Evolutionary conservation across 2,113 vertebrate species (phyloP).

Genomic region (Tenebrosternarchus preto): DNA sequence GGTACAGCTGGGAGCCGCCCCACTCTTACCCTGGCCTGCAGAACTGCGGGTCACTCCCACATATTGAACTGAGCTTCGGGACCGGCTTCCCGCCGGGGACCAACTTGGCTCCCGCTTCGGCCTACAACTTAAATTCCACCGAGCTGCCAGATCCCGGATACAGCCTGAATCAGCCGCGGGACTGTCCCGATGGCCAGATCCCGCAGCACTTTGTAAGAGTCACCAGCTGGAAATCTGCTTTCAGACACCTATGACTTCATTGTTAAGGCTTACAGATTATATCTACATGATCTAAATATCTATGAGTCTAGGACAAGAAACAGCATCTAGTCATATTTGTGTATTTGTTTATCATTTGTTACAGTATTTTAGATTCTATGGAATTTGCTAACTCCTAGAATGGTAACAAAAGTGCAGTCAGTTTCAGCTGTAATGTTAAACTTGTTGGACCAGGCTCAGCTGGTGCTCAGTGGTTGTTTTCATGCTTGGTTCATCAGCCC

Average conservation of each 20-base stretch:
- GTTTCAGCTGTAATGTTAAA: not conserved
- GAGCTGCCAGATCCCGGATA: constrained; percentile 56
- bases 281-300: no score
- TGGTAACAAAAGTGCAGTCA: no score
- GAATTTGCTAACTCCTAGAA: no score
- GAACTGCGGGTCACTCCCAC: constrained; percentile 41
- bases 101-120: constrained; percentile 40
- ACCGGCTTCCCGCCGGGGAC: constrained; percentile 27
- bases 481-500: constrained; percentile 17
- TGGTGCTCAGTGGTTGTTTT: not conserved
- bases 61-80: constrained; percentile 54
- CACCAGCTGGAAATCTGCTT: no score
- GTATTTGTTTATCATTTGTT: not conserved
- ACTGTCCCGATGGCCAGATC: constrained; percentile 47
- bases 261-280: no score
- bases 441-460: not conserved
- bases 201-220: constrained; percentile 63
- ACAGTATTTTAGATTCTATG: not conserved
- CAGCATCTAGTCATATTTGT: no score
- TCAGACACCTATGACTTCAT: no score
- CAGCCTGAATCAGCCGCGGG: constrained; percentile 45
- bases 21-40: constrained; percentile 23
- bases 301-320: not conserved
- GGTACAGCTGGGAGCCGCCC: constrained; percentile 63
- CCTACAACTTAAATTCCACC: constrained; percentile 40